These are phyloP conservation scores for Acanthosepion pharaonis DNA, from an alignment of 2,888 invertebrate species.

Conservation along the genomic window DNA sequence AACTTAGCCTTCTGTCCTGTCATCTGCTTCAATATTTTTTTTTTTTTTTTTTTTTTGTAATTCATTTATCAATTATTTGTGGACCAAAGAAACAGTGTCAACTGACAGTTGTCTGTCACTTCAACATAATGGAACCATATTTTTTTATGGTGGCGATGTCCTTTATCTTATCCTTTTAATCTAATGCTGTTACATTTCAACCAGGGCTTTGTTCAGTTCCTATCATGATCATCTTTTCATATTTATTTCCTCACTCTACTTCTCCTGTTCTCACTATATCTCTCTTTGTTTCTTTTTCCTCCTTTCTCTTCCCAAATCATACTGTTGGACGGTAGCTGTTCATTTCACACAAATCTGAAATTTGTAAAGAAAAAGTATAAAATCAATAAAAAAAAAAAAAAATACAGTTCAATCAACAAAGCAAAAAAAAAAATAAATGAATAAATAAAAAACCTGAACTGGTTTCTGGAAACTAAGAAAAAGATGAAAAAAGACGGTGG, in stretches of 20 bases:
- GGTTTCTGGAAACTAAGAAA: conserved; percentile 23
- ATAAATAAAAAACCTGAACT: background rate
- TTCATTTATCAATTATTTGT: conserved; percentile 4
- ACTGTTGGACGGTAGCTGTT: conserved; percentile 13
- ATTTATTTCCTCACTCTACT: background rate
- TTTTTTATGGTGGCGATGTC: background rate
- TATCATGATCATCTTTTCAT: background rate
- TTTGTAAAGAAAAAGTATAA: conserved; percentile 25
- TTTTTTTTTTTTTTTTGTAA: background rate
- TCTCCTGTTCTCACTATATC: background rate
- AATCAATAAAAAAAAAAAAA: background rate
- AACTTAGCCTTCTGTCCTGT: background rate
- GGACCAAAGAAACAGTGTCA: background rate
- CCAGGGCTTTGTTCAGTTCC: background rate
- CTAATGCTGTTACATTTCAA: background rate
- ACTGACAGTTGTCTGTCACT: background rate
- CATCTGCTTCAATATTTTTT: background rate
- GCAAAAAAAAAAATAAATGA: background rate
- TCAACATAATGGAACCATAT: background rate
- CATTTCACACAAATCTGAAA: conserved; percentile 33
- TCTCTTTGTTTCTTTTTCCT: background rate
- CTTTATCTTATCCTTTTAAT: background rate
- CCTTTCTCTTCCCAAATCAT: background rate
- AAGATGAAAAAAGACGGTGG: background rate
- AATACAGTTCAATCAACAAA: background rate